Base-by-base conservation (phyloP, 2,113 vertebrate species). In the Dissostichus mawsoni region DNA sequence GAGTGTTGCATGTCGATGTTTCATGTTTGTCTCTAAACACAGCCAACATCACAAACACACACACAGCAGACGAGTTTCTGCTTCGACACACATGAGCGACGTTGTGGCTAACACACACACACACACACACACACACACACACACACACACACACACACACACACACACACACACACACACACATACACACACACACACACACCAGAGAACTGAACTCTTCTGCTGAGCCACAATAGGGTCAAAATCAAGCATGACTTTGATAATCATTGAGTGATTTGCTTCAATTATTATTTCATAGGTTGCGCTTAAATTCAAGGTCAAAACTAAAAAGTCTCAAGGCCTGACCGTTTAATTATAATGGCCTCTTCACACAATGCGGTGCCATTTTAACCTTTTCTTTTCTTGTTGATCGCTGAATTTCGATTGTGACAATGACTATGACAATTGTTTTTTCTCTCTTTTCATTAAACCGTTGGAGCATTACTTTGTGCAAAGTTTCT, bases 1-100 rank as follows among this genome's bases (percentile, higher is more conserved):
- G 58, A 45, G 25, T 45, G 68, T 65, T 79, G 74, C 51, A 67
- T 72, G 50, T 68, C 25, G 36, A 29, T 63, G 69, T 59, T 66
- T 44, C 25, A 52, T 80, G 68, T 81, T 47, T 80, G 69, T 56
- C 56, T 63, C 29, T 76, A 13, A 48, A 45, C 13, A 56, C 13
- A 56, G 47, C 55, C 47, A 36, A 45, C 41, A 23, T 63, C 68
- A 56, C 36, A 29, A 25, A 58, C 67, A 52, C 11, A 52, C 11
- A 63, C 36, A 48, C 4, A 11, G 63, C 14, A 3, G 12, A 48
- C 14, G 20, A 65, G 14, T 51, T 70, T 61, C 69, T 62, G 69
- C 69, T 81, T 78, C 1, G 20, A 57, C 53, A 81, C 0, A 53
- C 76, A 56, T 71, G 48, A 78, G 23, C 2, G 18, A 3, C 11